phyloP scores from a whole-genome alignment of 2,888 invertebrate genomes.

The Oscheius sp. region DNA sequence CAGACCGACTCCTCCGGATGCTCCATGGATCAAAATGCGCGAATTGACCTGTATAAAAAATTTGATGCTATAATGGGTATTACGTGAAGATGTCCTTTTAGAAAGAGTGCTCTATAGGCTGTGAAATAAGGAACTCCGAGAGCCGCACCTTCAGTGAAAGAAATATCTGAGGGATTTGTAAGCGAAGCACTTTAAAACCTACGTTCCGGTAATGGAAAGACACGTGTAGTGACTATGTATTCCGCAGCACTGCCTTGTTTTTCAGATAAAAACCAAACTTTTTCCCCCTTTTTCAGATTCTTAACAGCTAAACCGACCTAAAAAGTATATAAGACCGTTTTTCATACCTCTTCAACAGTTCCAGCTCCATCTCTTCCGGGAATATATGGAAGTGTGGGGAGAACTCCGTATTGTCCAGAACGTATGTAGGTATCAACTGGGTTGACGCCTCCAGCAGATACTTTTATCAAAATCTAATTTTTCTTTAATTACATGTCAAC shows the following conservation, averaged over 20 bases:
- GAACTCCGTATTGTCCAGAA: slow-evolving; percentile 71
- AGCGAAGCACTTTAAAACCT: not conserved
- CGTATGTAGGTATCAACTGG: slow-evolving; percentile 77
- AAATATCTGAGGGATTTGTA: slow-evolving; percentile 59
- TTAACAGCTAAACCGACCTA: slow-evolving; percentile 50
- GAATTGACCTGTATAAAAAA: slow-evolving; percentile 61
- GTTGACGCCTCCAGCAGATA: slow-evolving; percentile 75
- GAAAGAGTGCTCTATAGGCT: slow-evolving; percentile 74
- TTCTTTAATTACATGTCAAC: not conserved
- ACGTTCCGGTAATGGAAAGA: slow-evolving; percentile 66
- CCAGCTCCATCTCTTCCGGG: slow-evolving; percentile 76
- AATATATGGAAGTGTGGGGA: slow-evolving; percentile 74
- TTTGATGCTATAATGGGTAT: not conserved
- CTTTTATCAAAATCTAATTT: slow-evolving; percentile 74
- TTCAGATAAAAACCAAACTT: slow-evolving; percentile 62
- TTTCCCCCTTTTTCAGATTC: slow-evolving; percentile 55
- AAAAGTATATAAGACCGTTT: not conserved
- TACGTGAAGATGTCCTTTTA: slow-evolving; percentile 49
- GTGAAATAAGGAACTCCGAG: slow-evolving; percentile 76
- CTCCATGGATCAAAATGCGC: slow-evolving; percentile 75
- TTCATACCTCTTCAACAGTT: slow-evolving; percentile 71
- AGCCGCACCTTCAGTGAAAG: slow-evolving; percentile 75
- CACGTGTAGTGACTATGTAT: slow-evolving; percentile 70
- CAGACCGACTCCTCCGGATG: slow-evolving; percentile 73
- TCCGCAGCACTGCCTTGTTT: slow-evolving; percentile 73